Evolutionary conservation across 1,140 invertebrate species (phyloP).

Genomic region (Bombus waltoni): DNA sequence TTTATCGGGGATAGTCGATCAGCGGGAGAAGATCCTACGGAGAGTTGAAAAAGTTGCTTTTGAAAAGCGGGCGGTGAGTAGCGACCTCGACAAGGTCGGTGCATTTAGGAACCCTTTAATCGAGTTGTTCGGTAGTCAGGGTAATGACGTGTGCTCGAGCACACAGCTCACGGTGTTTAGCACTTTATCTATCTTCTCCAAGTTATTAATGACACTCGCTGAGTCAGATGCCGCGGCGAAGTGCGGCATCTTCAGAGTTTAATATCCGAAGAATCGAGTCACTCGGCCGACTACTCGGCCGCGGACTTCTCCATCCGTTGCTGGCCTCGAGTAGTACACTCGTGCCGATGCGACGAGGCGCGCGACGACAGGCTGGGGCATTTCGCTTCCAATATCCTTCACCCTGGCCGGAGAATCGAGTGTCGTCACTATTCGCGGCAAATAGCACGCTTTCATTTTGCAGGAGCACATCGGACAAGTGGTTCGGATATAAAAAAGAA

Average conservation of each 20-base stretch:
- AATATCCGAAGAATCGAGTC: constrained; percentile 64
- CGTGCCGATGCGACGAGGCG: background rate
- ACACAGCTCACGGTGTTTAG: constrained; percentile 60
- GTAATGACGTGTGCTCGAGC: constrained; percentile 66
- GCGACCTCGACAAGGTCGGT: constrained; percentile 41
- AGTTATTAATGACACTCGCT: constrained; percentile 69
- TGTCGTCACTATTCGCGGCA: constrained; percentile 20
- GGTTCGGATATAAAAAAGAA: constrained; percentile 21
- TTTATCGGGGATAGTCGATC: background rate
- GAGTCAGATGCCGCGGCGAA: constrained; percentile 61
- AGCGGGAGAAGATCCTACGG: background rate
- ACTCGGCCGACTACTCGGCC: constrained; percentile 52
- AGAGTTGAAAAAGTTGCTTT: background rate
- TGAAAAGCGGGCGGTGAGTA: background rate
- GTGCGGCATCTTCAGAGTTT: constrained; percentile 67
- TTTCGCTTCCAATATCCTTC: constrained; percentile 50
- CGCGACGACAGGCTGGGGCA: background rate
- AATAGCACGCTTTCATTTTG: constrained; percentile 54
- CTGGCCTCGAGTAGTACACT: constrained; percentile 45
- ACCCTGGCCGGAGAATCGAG: constrained; percentile 38
- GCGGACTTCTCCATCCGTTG: background rate
- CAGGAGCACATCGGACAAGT: constrained; percentile 18
- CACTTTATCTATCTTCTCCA: constrained; percentile 67
- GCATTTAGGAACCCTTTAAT: constrained; percentile 40
- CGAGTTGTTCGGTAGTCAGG: constrained; percentile 44